These are phyloP conservation scores for Steinernema feltiae DNA, from an alignment of 1,140 invertebrate species.

Conservation along the genomic window DNA sequence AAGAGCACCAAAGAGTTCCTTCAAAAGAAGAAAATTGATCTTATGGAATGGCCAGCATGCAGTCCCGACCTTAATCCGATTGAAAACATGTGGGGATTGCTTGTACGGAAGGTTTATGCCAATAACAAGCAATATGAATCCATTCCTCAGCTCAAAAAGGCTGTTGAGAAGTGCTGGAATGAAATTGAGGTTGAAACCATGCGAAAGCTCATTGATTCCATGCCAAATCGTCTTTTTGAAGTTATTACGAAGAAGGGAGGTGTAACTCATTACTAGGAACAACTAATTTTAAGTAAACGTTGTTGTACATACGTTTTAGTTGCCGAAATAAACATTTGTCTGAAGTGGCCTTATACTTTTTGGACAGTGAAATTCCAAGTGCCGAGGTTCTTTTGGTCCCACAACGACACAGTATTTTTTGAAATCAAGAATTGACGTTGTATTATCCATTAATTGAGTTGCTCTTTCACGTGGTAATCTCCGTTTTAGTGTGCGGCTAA, in stretches of 20 bases:
- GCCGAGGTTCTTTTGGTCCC: too few relatives aligned
- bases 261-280: too few relatives aligned
- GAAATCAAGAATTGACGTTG: too few relatives aligned
- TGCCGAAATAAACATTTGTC: too few relatives aligned
- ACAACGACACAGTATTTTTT: too few relatives aligned
- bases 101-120: conserved; percentile 25
- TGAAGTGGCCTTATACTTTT: too few relatives aligned
- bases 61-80: conserved; percentile 59
- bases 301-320: too few relatives aligned
- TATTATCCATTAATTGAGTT: too few relatives aligned
- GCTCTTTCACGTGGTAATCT: too few relatives aligned
- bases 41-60: conserved; percentile 56
- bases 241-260: neutral
- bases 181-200: neutral
- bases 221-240: conserved; percentile 12
- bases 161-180: conserved; percentile 16
- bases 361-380: too few relatives aligned
- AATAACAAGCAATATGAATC: conserved; percentile 18
- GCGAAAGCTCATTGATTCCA: neutral
- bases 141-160: conserved; percentile 18
- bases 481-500: too few relatives aligned
- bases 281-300: too few relatives aligned
- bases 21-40: conserved; percentile 5
- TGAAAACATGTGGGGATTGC: conserved; percentile 58
- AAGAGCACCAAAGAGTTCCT: conserved; percentile 23